Evolutionary conservation across 2,888 invertebrate genomes (phyloP), one percentile per base, ranked within the genome.

Genomic region (Plebejus anna): DNA sequence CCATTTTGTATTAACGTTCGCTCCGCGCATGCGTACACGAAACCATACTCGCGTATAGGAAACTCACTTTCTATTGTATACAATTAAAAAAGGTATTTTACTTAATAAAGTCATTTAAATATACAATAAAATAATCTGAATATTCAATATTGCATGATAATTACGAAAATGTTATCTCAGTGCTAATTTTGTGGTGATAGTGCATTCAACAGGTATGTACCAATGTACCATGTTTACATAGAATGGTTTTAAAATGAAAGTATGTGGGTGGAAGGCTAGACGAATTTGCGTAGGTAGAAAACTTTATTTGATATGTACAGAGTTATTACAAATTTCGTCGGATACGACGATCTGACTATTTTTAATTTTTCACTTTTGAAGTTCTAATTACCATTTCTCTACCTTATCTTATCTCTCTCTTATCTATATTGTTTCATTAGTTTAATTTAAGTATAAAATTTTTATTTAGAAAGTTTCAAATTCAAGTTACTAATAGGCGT

Each of bases 211-310:
- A 91, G 92, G 93, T 93, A 89, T 81, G 89, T 86, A 32, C 22
- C 22, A 22, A 22, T 22, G 22, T 32, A 73, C 42, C 55, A 66
- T 75, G 76, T 72, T 72, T 59, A 57, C 57, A 22, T 72, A 75
- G 22, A 57, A 2, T 9, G 57, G 28, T 72, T 57, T 72, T 72
- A 38, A 72, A 57, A 32, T 59, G 22, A 71, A 72, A 32, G 36
- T 72, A 42, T 79, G 90, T 92, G 88, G 91, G 91, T 88, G 91
- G 90, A 89, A 89, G 89, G 87, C 88, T 86, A 92, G 91, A 91
- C 90, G 79, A 78, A 80, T 59, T 82, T 4, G 85, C 85, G 92
- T 92, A 85, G 91, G 91, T 81, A 85, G 84, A 55, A 42, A 47
- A 47, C 16, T 16, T 55, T 11, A 84, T 88, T 88, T 89, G 86